These are phyloP conservation scores for Drosophila prostipennis DNA, from an alignment of 2,888 invertebrate genomes.

Conservation along the genomic window DNA sequence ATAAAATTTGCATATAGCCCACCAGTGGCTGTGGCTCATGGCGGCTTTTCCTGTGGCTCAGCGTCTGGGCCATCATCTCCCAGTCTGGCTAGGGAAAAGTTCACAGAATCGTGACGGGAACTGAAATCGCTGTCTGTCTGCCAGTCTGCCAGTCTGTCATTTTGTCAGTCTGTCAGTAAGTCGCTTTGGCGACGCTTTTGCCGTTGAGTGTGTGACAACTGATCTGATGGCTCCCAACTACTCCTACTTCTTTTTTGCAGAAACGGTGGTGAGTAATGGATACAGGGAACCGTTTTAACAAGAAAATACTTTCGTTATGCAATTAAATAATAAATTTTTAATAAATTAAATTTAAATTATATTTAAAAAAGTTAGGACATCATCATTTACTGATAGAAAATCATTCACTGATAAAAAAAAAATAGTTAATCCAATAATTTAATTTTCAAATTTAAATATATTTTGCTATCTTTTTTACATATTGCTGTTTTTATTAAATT, in stretches of 20 bases:
- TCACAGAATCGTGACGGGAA: conserved; percentile 34
- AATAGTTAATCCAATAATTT: no score
- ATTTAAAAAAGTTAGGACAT: no score
- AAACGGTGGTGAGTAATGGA: background rate
- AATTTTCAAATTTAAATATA: no score
- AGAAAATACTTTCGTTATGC: no score
- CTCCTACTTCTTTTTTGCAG: background rate
- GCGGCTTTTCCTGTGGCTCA: conserved; percentile 13
- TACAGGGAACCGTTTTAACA: no score
- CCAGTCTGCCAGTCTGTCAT: conserved; percentile 11
- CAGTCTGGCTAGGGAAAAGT: conserved; percentile 32
- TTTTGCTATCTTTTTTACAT: no score
- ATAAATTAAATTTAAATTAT: no score
- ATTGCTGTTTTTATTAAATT: no score
- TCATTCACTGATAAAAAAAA: no score
- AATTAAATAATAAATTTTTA: no score
- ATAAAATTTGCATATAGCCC: conserved; percentile 69
- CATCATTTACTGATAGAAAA: no score
- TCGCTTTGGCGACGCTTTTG: conserved; percentile 21
- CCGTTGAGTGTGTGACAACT: conserved; percentile 50
- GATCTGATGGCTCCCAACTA: conserved; percentile 32
- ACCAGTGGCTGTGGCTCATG: conserved; percentile 19
- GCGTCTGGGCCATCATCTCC: conserved; percentile 28
- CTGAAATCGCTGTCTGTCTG: conserved; percentile 30
- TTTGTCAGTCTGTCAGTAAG: conserved; percentile 17